These are phyloP conservation scores for Polyploca ridens DNA, from an alignment of 2,888 invertebrate species.

Conservation along the genomic window DNA sequence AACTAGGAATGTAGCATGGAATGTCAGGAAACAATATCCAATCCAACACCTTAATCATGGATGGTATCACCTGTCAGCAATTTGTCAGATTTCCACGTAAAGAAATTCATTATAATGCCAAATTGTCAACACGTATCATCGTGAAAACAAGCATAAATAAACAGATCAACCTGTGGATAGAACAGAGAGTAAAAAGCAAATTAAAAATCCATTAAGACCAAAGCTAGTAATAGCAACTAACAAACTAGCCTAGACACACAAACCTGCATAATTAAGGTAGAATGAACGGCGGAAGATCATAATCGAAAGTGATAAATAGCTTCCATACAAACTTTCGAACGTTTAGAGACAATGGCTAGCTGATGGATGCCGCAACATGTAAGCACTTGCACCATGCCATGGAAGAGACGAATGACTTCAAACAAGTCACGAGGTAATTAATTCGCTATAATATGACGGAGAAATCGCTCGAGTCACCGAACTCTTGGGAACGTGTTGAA, in stretches of 20 bases:
- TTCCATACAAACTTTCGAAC: background rate
- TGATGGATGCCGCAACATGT: constrained; percentile 10
- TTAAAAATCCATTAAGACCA: background rate
- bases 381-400: background rate
- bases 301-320: constrained; percentile 12
- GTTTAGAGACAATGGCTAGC: constrained; percentile 1
- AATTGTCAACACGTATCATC: background rate
- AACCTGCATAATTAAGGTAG: constrained; percentile 6
- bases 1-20: too few relatives aligned
- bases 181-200: background rate
- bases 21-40: background rate
- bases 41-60: background rate
- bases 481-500: background rate
- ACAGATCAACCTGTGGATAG: too few relatives aligned
- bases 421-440: constrained; percentile 2
- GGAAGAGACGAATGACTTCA: background rate
- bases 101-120: background rate
- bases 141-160: background rate
- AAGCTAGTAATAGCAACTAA: background rate
- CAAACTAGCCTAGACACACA: constrained; percentile 1
- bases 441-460: background rate
- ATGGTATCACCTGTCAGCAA: background rate
- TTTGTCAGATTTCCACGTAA: too few relatives aligned
- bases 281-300: constrained; percentile 2
- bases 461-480: constrained; percentile 6